phyloP scores from a whole-genome alignment of 2,888 invertebrate species.

The Metellina segmentata region DNA sequence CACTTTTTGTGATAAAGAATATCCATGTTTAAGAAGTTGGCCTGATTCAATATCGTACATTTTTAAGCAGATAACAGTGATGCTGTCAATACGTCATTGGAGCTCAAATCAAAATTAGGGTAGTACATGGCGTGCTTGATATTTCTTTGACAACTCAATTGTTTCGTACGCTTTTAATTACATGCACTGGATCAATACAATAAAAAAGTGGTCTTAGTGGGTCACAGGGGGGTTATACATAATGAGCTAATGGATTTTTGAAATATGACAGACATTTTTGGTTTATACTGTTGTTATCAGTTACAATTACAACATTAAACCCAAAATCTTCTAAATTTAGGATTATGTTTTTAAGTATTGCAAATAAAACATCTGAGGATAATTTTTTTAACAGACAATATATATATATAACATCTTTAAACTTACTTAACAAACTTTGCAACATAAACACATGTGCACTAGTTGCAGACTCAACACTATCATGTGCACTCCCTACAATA shows the following conservation, averaged over 20 bases:
- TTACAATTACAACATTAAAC: not conserved
- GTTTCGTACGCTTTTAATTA: slow-evolving; percentile 28
- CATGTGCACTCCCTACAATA: not conserved
- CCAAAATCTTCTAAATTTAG: not conserved
- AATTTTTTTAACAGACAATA: not conserved
- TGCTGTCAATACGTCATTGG: not conserved
- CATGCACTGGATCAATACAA: slow-evolving; percentile 9
- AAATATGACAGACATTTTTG: slow-evolving; percentile 18
- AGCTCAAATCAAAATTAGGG: too few relatives aligned
- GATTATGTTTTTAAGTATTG: slow-evolving; percentile 1
- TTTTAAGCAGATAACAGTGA: not conserved
- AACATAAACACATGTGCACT: slow-evolving; percentile 23
- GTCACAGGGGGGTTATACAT: slow-evolving; percentile 17
- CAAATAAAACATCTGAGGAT: not conserved
- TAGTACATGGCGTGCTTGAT: not conserved
- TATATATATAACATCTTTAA: slow-evolving; percentile 17
- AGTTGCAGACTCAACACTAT: slow-evolving; percentile 7
- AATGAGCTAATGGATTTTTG: not conserved
- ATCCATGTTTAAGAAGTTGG: slow-evolving; percentile 16
- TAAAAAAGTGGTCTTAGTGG: not conserved
- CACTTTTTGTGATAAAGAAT: slow-evolving; percentile 16
- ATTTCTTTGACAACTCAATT: slow-evolving; percentile 40
- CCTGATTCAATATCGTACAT: not conserved
- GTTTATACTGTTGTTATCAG: slow-evolving; percentile 32
- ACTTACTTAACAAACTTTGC: not conserved